Evolutionary conservation across 2,113 vertebrate species (phyloP).

Genomic region (Poecilia latipinna): DNA sequence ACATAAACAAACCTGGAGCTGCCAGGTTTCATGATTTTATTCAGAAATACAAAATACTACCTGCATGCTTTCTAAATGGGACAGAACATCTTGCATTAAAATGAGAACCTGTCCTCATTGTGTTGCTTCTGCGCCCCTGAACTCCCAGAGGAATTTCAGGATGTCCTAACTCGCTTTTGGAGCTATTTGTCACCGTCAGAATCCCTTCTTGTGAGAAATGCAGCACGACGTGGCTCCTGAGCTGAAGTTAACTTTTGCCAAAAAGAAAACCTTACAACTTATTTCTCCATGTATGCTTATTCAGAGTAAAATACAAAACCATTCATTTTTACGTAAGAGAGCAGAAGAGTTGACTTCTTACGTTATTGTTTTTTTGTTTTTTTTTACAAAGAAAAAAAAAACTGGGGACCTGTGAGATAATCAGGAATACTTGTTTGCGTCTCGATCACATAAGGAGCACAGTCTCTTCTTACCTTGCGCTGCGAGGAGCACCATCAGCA

Average conservation of each 20-base stretch:
- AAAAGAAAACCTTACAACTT: background rate
- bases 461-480: slow-evolving; percentile 75
- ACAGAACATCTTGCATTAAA: background rate
- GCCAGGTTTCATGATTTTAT: background rate
- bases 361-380: background rate
- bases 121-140: background rate
- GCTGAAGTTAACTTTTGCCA: slow-evolving; percentile 8
- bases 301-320: background rate
- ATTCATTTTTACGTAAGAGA: background rate
- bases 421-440: background rate
- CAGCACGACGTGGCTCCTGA: background rate
- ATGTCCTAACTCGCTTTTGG: background rate
- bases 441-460: background rate
- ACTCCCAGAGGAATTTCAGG: background rate
- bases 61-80: background rate
- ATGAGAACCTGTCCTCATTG: background rate
- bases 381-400: background rate
- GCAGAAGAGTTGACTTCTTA: background rate
- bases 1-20: background rate
- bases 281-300: background rate
- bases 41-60: background rate
- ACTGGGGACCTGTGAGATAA: background rate
- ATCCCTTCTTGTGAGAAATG: background rate
- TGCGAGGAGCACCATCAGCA: slow-evolving; percentile 69
- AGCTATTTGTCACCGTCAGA: background rate